A percentile compares a stretch with the other conserved stretches of the same genome.
Conservation (phyloP, 1,140 invertebrate genomes). For the Marisa cornuarietis region DNA sequence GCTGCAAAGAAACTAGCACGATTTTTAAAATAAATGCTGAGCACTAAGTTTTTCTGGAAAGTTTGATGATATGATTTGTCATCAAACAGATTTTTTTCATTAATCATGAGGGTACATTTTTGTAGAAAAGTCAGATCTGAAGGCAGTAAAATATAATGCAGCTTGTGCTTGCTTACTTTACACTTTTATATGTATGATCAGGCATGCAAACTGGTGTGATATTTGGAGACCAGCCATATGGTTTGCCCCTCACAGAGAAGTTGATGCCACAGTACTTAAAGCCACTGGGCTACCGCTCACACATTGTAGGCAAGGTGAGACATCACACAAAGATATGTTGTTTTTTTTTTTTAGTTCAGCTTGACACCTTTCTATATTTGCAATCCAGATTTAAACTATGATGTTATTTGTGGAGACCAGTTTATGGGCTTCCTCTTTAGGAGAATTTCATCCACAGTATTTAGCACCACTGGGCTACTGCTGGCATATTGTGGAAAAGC, state of each 20-base stretch:
- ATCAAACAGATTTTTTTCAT: too few species aligned
- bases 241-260: constrained; percentile 56
- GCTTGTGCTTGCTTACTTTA: not conserved
- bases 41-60: too few species aligned
- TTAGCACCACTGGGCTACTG: constrained; percentile 64
- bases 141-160: too few species aligned
- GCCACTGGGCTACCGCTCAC: constrained; percentile 31
- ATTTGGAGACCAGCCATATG: constrained; percentile 49
- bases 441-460: constrained; percentile 65
- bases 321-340: not conserved
- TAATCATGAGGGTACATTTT: too few species aligned
- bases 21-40: too few species aligned
- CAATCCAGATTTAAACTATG: constrained; percentile 44
- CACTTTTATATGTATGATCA: constrained; percentile 20
- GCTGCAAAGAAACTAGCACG: too few species aligned
- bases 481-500: constrained; percentile 68
- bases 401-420: constrained; percentile 42
- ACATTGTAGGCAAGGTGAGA: constrained; percentile 6
- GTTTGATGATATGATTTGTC: too few species aligned
- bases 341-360: not conserved
- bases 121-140: too few species aligned
- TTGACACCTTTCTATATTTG: not conserved
- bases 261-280: constrained; percentile 67
- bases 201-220: constrained; percentile 59
- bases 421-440: constrained; percentile 51